Evolutionary conservation across 2,113 vertebrate genomes (phyloP).

Genomic region (Corapipo altera): DNA sequence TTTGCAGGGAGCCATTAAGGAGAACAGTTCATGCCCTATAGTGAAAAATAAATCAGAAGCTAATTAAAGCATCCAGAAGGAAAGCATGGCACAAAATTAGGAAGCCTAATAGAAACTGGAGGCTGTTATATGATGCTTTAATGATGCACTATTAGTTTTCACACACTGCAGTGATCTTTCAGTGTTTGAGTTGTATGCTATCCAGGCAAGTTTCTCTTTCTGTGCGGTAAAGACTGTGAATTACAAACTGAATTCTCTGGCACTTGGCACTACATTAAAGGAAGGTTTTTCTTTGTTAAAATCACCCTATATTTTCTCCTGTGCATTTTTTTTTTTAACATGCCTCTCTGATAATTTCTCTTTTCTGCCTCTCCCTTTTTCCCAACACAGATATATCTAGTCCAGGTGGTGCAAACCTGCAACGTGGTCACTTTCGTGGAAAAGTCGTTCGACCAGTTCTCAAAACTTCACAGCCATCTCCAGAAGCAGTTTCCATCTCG

Average conservation of each 20-base stretch:
- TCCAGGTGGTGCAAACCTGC: constrained; percentile 75
- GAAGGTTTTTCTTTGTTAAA: constrained; percentile 31
- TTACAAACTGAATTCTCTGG: constrained; percentile 7
- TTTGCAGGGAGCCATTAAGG: constrained; percentile 56
- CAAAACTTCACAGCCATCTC: constrained; percentile 80
- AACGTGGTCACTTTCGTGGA: constrained; percentile 74
- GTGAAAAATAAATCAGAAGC: constrained; percentile 66
- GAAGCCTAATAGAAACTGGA: constrained; percentile 43
- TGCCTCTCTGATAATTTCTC: background rate
- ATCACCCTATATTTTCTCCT: background rate
- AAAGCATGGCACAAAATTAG: constrained; percentile 61
- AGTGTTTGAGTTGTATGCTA: background rate
- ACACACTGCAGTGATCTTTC: constrained; percentile 24
- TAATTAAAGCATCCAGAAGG: constrained; percentile 69
- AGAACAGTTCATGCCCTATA: constrained; percentile 40
- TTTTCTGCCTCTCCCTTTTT: background rate
- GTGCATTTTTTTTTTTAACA: background rate
- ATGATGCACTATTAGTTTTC: constrained; percentile 46
- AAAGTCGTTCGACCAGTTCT: constrained; percentile 81
- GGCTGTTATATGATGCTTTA: constrained; percentile 35
- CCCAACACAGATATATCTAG: constrained; percentile 74
- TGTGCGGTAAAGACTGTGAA: background rate
- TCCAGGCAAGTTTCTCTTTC: constrained; percentile 14
- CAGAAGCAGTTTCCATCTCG: constrained; percentile 80
- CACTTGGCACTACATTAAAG: constrained; percentile 23